Evolutionary conservation across 2,888 invertebrate species (phyloP).

Genomic region (Diadegma fenestrale): DNA sequence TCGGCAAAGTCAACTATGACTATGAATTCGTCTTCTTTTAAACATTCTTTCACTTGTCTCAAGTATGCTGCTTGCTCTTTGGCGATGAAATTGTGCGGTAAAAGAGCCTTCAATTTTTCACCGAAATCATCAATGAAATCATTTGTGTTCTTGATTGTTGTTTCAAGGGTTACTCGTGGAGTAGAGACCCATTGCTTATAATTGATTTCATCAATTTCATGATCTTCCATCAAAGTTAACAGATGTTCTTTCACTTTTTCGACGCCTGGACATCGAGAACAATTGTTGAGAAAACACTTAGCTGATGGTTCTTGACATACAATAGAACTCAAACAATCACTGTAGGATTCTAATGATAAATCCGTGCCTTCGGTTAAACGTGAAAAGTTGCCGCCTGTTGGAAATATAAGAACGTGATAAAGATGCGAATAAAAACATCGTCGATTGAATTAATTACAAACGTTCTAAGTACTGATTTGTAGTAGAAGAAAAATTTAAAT

Average conservation of each 20-base stretch:
- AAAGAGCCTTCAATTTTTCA: conserved; percentile 52
- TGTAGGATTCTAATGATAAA: conserved; percentile 5
- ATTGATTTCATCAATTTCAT: conserved; percentile 55
- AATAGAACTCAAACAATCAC: conserved; percentile 3
- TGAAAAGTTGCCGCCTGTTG: conserved; percentile 17
- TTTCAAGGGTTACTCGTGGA: conserved; percentile 52
- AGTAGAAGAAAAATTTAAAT: background rate
- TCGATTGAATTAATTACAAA: background rate
- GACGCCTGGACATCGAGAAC: conserved; percentile 53
- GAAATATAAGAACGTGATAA: background rate
- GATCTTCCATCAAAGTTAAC: conserved; percentile 51
- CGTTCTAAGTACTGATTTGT: background rate
- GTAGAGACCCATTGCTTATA: conserved; percentile 62
- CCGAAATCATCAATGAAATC: conserved; percentile 62
- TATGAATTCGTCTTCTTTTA: background rate
- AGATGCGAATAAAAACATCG: background rate
- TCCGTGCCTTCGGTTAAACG: conserved; percentile 15
- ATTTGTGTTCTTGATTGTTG: conserved; percentile 36
- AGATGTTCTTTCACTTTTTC: conserved; percentile 38
- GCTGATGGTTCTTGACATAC: background rate
- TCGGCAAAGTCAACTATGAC: background rate
- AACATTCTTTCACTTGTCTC: conserved; percentile 40
- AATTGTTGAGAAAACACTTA: conserved; percentile 32
- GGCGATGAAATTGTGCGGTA: conserved; percentile 55
- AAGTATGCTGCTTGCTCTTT: conserved; percentile 61